A percentile compares a stretch with the other conserved stretches of the same genome.
phyloP scores from a whole-genome alignment of 2,113 vertebrate species.

The Ceuthmochares aereus region DNA sequence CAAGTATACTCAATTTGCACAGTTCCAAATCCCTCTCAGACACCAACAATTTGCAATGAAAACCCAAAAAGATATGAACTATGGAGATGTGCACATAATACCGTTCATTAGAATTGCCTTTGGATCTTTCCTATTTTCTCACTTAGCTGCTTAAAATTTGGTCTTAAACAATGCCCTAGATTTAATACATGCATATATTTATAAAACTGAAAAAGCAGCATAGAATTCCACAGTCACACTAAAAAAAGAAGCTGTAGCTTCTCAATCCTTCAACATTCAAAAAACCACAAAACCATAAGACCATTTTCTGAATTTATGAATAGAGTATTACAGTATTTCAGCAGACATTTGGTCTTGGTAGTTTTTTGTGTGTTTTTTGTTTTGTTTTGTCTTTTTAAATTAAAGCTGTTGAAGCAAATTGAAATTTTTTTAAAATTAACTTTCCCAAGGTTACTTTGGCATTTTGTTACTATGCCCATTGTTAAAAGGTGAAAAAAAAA shows the following conservation, averaged over 20 bases:
- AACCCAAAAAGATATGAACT: background rate
- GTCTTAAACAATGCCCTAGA: background rate
- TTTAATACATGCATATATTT: background rate
- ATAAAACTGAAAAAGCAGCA: background rate
- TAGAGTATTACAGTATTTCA: background rate
- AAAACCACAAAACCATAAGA: background rate
- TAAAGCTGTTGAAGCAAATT: background rate
- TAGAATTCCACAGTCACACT: background rate
- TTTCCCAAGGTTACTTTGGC: background rate
- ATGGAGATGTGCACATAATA: background rate
- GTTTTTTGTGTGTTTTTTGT: no score
- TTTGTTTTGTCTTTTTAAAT: background rate
- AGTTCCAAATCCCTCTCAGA: background rate
- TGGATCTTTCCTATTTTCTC: background rate
- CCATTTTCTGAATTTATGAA: background rate
- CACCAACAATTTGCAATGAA: background rate
- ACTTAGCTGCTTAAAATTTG: background rate
- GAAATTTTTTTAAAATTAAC: background rate
- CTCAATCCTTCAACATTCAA: background rate
- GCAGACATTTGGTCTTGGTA: background rate
- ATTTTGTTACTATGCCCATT: background rate
- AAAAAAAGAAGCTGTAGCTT: background rate
- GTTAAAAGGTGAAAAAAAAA: background rate
- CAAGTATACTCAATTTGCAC: background rate
- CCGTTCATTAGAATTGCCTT: background rate